These are phyloP conservation scores for Sericinus montela DNA, from an alignment of 2,888 invertebrate genomes.

Conservation along the genomic window DNA sequence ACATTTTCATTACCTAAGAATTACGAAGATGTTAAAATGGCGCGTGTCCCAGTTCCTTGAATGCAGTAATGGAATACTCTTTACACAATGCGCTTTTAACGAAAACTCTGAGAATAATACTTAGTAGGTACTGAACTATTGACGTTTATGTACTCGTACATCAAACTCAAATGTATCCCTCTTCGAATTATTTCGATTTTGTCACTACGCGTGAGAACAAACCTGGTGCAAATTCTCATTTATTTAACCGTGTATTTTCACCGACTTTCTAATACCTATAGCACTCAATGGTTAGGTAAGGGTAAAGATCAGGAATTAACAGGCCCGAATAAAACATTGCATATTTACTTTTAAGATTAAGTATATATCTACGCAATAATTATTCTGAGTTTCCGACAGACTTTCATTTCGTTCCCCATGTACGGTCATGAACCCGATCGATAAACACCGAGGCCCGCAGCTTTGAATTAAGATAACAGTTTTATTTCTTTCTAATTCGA, in stretches of 20 bases:
- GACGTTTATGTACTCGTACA: too few species aligned
- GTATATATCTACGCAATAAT: constrained; percentile 24
- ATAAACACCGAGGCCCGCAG: constrained; percentile 45
- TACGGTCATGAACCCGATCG: constrained; percentile 47
- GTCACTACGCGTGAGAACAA: constrained; percentile 29
- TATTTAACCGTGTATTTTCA: constrained; percentile 25
- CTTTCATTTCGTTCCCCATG: constrained; percentile 42
- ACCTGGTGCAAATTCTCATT: constrained; percentile 22
- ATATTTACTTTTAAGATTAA: constrained; percentile 20
- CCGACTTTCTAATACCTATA: constrained; percentile 24
- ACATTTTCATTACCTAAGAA: constrained; percentile 19
- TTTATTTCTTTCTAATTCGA: constrained; percentile 63
- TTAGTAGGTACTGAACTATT: too few species aligned
- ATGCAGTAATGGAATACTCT: constrained; percentile 9
- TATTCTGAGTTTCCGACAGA: constrained; percentile 30
- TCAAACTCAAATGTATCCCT: constrained; percentile 28
- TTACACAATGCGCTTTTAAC: constrained; percentile 10
- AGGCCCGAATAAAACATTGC: constrained; percentile 2
- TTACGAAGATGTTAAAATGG: constrained; percentile 10
- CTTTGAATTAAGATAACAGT: constrained; percentile 66
- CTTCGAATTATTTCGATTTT: constrained; percentile 36
- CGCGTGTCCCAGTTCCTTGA: constrained; percentile 8
- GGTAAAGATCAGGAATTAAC: not conserved
- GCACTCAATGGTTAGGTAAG: not conserved
- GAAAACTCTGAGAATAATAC: not conserved